Evolutionary conservation across 1,140 invertebrate species (phyloP).

Genomic region (Platyura marginata): DNA sequence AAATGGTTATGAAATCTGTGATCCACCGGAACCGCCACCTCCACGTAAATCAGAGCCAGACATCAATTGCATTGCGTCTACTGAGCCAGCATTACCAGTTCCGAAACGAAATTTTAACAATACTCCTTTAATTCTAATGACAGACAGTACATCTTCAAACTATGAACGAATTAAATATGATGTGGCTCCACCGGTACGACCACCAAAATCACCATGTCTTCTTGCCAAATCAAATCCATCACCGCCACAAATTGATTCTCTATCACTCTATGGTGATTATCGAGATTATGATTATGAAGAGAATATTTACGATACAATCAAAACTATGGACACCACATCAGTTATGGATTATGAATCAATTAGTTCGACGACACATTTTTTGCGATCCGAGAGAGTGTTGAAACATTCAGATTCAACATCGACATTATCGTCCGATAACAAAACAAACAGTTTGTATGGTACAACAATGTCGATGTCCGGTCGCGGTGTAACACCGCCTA

Average conservation of each 20-base stretch:
- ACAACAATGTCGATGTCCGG: constrained; percentile 13
- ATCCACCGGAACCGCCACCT: constrained; percentile 9
- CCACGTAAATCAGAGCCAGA: constrained; percentile 1
- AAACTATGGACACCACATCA: constrained; percentile 12
- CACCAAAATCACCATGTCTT: constrained; percentile 6
- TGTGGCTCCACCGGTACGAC: constrained; percentile 7
- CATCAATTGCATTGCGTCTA: not conserved
- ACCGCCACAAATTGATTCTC: too few relatives aligned
- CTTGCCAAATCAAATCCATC: not conserved
- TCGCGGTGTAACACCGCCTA: constrained; percentile 11
- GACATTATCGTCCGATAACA: constrained; percentile 39
- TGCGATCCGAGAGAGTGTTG: constrained; percentile 17
- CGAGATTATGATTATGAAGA: constrained; percentile 26
- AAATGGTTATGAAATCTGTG: constrained; percentile 20
- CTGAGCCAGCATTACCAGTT: constrained; percentile 13
- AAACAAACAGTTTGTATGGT: constrained; percentile 44
- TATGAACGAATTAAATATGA: constrained; percentile 9
- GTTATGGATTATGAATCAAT: constrained; percentile 35
- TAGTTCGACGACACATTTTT: constrained; percentile 15
- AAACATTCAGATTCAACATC: constrained; percentile 30
- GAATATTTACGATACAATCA: constrained; percentile 37
- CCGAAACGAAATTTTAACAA: constrained; percentile 12
- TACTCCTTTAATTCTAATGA: not conserved
- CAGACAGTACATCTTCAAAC: not conserved
- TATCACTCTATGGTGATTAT: constrained; percentile 8